Evolutionary conservation across 1,140 invertebrate genomes (phyloP).

Genomic region (Eumeta japonica): DNA sequence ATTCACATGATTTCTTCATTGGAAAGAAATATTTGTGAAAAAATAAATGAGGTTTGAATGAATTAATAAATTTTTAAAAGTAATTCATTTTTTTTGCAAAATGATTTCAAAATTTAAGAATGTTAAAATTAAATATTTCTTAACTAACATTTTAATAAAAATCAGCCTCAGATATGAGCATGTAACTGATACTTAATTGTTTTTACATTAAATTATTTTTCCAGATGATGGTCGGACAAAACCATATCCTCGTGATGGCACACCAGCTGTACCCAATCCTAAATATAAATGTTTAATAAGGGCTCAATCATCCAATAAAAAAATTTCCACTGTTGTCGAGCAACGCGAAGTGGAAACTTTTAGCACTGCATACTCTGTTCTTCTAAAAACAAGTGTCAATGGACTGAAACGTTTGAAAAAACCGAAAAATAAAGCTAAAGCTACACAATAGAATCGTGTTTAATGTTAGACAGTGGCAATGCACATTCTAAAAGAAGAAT

Average conservation of each 20-base stretch:
- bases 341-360: conserved; percentile 84
- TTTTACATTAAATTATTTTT: conserved; percentile 31
- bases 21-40: no score
- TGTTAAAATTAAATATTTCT: no score
- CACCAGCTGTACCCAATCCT: conserved; percentile 60
- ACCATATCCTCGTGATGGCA: conserved; percentile 65
- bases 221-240: conserved; percentile 76
- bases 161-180: no score
- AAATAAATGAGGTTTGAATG: no score
- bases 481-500: no score
- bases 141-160: no score
- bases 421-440: conserved; percentile 63
- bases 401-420: conserved; percentile 84
- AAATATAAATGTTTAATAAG: conserved; percentile 78
- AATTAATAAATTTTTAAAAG: no score
- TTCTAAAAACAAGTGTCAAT: conserved; percentile 83
- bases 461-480: conserved; percentile 12
- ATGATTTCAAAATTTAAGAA: not conserved
- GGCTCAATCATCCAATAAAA: conserved; percentile 71
- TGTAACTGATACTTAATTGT: no score
- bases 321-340: conserved; percentile 78
- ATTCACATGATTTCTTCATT: no score
- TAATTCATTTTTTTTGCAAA: no score
- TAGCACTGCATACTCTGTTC: conserved; percentile 78
- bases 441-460: conserved; percentile 29